These are phyloP conservation scores for Plebejus melissa DNA, from an alignment of 2,888 invertebrate species.

Conservation along the genomic window DNA sequence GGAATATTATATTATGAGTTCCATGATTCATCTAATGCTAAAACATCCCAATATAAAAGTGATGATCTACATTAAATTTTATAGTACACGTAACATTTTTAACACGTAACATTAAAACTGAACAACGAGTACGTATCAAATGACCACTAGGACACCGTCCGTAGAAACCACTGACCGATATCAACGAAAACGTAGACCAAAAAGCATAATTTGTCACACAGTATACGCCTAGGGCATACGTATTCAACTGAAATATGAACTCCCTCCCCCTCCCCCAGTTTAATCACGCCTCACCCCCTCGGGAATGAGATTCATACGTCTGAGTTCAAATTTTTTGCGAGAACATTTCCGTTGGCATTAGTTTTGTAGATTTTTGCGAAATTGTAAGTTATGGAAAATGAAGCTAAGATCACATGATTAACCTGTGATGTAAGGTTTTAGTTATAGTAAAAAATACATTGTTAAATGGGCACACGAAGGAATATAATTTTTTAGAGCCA, in stretches of 20 bases:
- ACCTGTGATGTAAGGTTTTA: too few relatives aligned
- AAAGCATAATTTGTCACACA: constrained; percentile 3
- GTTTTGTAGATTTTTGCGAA: neutral
- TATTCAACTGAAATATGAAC: constrained; percentile 10
- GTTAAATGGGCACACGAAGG: too few relatives aligned
- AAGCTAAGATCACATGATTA: neutral
- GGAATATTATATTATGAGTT: too few relatives aligned
- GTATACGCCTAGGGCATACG: neutral
- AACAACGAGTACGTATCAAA: neutral
- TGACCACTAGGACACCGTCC: neutral
- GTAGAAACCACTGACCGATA: neutral
- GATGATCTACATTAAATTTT: too few relatives aligned
- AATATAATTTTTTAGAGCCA: too few relatives aligned
- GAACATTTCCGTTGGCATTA: neutral
- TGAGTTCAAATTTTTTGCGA: neutral
- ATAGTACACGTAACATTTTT: too few relatives aligned
- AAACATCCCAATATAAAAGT: too few relatives aligned
- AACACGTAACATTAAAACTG: too few relatives aligned
- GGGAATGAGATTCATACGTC: constrained; percentile 13
- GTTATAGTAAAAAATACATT: too few relatives aligned
- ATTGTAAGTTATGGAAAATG: neutral
- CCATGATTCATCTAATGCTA: too few relatives aligned
- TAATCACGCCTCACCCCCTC: constrained; percentile 4
- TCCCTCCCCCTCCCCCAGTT: neutral
- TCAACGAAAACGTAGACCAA: neutral